Percentiles rank a stretch among this genome's conserved stretches.
Conservation (phyloP, 2,888 invertebrate genomes). For the Orchestes rusci region DNA sequence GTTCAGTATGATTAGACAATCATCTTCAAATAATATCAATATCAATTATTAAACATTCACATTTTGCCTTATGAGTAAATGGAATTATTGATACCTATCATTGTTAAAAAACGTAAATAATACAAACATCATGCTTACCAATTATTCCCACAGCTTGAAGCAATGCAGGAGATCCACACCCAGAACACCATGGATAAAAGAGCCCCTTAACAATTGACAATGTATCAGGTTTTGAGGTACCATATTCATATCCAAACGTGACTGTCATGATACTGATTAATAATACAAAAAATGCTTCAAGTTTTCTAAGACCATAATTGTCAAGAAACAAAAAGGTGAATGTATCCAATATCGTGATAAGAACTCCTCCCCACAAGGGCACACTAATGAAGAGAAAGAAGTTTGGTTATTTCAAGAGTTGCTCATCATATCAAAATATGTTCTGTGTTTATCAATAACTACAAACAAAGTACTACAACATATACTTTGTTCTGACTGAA, state of each 20-base stretch:
- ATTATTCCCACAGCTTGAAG: conserved; percentile 74
- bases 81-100: no score
- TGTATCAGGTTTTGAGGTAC: conserved; percentile 65
- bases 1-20: no score
- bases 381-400: conserved; percentile 50
- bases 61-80: no score
- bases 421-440: no score
- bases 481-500: no score
- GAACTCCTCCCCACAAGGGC: conserved; percentile 72
- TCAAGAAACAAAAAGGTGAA: conserved; percentile 84
- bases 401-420: no score
- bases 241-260: conserved; percentile 80
- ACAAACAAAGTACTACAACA: no score
- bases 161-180: conserved; percentile 61
- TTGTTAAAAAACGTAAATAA: background rate
- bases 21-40: no score
- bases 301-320: conserved; percentile 73
- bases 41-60: no score
- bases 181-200: conserved; percentile 71
- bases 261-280: conserved; percentile 78
- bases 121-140: conserved; percentile 38
- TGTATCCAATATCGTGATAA: conserved; percentile 79
- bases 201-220: conserved; percentile 65
- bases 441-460: no score
- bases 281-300: conserved; percentile 75